Conservation (phyloP, 2,888 invertebrate species). For the Scaptomyza flava region DNA sequence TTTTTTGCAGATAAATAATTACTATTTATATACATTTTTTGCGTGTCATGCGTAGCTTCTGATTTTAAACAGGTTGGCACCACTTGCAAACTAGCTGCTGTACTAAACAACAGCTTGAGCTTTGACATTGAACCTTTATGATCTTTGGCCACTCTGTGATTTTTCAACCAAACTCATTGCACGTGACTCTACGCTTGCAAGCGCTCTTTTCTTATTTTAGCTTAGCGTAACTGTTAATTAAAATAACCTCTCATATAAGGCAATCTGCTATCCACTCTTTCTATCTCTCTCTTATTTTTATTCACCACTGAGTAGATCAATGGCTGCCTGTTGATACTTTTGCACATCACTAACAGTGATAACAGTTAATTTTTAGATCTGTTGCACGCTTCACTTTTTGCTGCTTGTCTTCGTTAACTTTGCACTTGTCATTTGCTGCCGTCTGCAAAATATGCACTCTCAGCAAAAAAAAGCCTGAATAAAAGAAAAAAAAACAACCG, state of each 20-base stretch:
- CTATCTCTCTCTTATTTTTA: background rate
- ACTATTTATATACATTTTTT: conserved; percentile 14
- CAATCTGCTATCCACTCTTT: background rate
- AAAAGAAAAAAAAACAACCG: conserved; percentile 20
- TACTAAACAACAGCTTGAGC: background rate
- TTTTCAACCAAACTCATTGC: too few relatives aligned
- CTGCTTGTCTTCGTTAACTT: conserved; percentile 30
- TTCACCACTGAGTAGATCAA: background rate
- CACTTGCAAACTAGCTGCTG: conserved; percentile 16
- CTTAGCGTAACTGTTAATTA: background rate
- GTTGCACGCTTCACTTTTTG: conserved; percentile 5
- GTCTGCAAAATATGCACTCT: conserved; percentile 34
- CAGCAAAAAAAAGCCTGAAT: background rate
- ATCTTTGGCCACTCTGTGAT: background rate
- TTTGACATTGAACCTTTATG: background rate
- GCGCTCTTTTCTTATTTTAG: background rate
- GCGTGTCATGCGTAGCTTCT: conserved; percentile 10
- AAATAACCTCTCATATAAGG: background rate
- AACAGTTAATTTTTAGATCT: conserved; percentile 4
- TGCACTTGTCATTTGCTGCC: conserved; percentile 49
- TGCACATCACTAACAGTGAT: conserved; percentile 2
- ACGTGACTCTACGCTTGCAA: too few relatives aligned
- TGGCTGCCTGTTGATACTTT: background rate
- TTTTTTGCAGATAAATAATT: conserved; percentile 24
- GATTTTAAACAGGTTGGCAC: conserved; percentile 30